Base-by-base conservation (phyloP, 2,797 vertebrate genomes). In the Melanotaenia boesemani region DNA sequence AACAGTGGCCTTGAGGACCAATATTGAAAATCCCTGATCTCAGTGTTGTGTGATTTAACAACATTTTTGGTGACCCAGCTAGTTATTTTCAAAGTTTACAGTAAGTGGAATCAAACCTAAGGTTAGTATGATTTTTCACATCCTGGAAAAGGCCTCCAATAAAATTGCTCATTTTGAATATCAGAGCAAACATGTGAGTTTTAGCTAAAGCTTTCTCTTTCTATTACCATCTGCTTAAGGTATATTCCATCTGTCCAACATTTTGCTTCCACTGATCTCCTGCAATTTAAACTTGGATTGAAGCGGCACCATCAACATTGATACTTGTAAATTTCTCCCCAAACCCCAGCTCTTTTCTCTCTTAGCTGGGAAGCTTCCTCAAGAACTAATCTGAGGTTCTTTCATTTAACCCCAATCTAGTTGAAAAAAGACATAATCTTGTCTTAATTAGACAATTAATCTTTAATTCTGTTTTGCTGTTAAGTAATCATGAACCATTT, bases 351-450 rank as follows among this genome's bases (percentile, higher is more conserved):
- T 78, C 83, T 84, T 63, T 74, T 79, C 66, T 70, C 70, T 54
- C 64, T 67, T 72, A 75, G 66, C 74, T 81, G 76, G 72, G 57
- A 62, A 55, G 37, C 30, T 74, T 82, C 57, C 54, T 56, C 13
- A 5, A 64, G 52, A 60, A 63, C 66, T 75, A 87, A 86, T 91
- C 73, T 82, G 52, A 2, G 60, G 80, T 87, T 82, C 83, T 86
- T 84, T 85, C 4, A 86, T 85, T 91, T 86, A 91, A 90, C 91
- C 89, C 80, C 78, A 72, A 88, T 72, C 84, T 30, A 30, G 28
- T 30, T 30, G 28, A 26, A 30, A 30, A 30, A 30, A 30, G 28
- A 30, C 28, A 30, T 30, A 30, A 30, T 30, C 84, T 63, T 72
- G 0, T 6, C 65, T 56, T 86, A 89, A 90, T 89, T 79, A 81